Conservation (phyloP, 2,888 invertebrate genomes). For the Trimorus sp. region DNA sequence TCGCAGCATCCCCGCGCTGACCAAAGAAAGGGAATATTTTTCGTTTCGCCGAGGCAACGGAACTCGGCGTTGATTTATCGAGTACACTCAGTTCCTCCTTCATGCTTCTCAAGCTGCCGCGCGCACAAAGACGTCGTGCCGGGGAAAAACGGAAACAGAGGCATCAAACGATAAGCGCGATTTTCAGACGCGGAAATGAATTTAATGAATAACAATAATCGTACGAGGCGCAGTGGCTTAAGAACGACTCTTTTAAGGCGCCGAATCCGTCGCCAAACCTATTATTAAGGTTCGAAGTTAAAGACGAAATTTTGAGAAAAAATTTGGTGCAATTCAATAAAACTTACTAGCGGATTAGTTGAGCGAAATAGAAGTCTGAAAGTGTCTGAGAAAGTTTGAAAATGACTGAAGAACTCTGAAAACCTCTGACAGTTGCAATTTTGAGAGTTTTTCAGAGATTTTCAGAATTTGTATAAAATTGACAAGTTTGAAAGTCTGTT, state of each 20-base stretch:
- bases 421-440: too few species aligned
- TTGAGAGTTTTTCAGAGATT: too few species aligned
- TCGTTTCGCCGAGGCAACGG: slow-evolving; percentile 66
- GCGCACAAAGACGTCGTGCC: slow-evolving; percentile 50
- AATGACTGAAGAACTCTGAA: too few species aligned
- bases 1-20: slow-evolving; percentile 63
- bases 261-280: too few species aligned
- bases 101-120: slow-evolving; percentile 57
- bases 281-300: too few species aligned
- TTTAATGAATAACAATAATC: slow-evolving; percentile 54
- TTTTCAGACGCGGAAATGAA: slow-evolving; percentile 52
- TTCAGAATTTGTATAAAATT: too few species aligned
- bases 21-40: slow-evolving; percentile 72
- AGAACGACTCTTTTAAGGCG: background rate
- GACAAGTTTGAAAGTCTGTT: too few species aligned
- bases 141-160: slow-evolving; percentile 47
- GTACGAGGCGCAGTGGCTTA: slow-evolving; percentile 33
- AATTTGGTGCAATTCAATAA: too few species aligned
- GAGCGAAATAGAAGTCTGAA: too few species aligned
- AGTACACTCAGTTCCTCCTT: slow-evolving; percentile 63
- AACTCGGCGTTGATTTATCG: slow-evolving; percentile 71
- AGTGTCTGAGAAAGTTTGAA: too few species aligned
- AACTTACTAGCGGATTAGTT: too few species aligned
- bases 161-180: slow-evolving; percentile 53
- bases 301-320: too few species aligned